Percentiles rank a stretch among this genome's conserved stretches.
phyloP scores from a whole-genome alignment of 2,113 vertebrate species.

The Gasterosteus aculeatus region DNA sequence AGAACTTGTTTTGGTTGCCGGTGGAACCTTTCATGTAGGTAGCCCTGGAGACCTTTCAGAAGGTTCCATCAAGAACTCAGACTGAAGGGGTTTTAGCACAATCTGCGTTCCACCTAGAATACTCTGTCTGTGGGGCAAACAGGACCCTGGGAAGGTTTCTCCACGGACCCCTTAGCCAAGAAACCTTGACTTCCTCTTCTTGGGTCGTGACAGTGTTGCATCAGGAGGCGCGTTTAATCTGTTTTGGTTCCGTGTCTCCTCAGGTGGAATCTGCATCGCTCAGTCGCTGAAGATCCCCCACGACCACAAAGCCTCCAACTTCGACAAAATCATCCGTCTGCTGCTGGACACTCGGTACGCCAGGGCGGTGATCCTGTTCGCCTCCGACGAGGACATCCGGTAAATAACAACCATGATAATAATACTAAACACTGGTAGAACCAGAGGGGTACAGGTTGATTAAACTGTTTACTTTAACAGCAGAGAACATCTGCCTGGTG shows the following conservation, averaged over 20 bases:
- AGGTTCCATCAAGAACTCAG: neutral
- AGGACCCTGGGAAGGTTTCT: neutral
- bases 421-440: neutral
- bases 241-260: slow-evolving; percentile 16
- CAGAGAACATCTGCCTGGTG: neutral
- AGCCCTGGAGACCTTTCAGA: neutral
- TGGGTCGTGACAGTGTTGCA: too few relatives aligned
- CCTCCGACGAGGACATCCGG: slow-evolving; percentile 95
- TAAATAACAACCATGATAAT: slow-evolving; percentile 57
- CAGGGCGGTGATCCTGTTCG: slow-evolving; percentile 91
- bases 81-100: neutral
- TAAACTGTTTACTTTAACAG: neutral
- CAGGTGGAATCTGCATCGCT: slow-evolving; percentile 96
- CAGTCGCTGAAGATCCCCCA: slow-evolving; percentile 95
- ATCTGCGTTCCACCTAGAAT: neutral
- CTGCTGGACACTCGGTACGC: slow-evolving; percentile 91
- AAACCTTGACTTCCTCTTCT: too few relatives aligned
- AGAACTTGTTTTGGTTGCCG: neutral
- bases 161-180: neutral
- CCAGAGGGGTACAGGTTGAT: neutral
- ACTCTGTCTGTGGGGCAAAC: neutral
- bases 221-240: neutral
- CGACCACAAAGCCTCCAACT: slow-evolving; percentile 88
- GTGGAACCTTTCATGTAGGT: neutral
- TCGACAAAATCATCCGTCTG: slow-evolving; percentile 90